Evolutionary conservation across 2,113 vertebrate species (phyloP), one percentile per base, ranked within the genome.

Genomic region (Furnarius figulus): DNA sequence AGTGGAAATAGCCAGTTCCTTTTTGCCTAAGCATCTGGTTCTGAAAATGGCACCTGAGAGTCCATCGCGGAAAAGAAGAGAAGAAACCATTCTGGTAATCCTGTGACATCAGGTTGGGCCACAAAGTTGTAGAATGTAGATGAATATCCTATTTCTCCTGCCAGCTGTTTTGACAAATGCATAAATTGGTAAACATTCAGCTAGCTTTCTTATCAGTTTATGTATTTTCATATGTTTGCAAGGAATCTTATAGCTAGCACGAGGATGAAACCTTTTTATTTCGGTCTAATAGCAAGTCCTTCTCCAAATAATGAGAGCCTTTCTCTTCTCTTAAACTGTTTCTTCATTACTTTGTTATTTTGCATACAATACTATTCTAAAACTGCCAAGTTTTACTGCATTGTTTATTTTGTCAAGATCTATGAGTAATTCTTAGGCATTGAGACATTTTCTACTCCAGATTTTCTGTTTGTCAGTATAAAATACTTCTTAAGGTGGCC

Each of bases 1-100:
- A 59, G 22, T 20, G 18, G 37, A 70, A 87, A 72, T 21, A 4
- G 3, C 8, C 0, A 0, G 21, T 55, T 44, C 5, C 4, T 80
- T 81, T 88, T 87, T 74, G 12, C 20, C 35, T 52, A 47, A 49
- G 16, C 5, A 37, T n/a, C 27, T 53, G 18, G 3, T 44, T 90
- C 39, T 40, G 47, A 78, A 95, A 71, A 74, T 13, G 19, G 2
- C 11, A 47, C 20, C 35, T 59, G 21, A 39, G 75, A 44, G 10
- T 25, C 13, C 12, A 3, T 73, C 10, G 33, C 9, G 8, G 31
- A 42, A 83, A 61, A 59, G 52, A 79, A 9, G 10, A 25, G 31
- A 70, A 53, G 21, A 37, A 91, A 49, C 19, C 8, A 14, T 55
- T 79, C 30, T 62, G 22, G 65, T 17, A 59, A 46, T 27, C 11